Evolutionary conservation across 2,797 vertebrate species (phyloP), one percentile per base, ranked within the genome.

Genomic region (Salarias fasciatus): DNA sequence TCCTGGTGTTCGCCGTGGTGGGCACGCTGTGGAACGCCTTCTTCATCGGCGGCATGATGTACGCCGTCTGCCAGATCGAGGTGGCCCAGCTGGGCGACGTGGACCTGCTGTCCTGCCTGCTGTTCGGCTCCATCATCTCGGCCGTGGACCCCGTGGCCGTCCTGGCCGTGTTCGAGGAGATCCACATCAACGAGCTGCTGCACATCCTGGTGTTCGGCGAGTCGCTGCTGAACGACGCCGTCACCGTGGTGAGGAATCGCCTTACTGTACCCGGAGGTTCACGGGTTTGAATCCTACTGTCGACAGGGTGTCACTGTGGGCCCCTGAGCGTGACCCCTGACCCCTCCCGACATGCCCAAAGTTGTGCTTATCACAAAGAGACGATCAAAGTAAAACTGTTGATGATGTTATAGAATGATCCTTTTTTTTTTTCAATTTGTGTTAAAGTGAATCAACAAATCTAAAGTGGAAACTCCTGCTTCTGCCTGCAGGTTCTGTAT

Each of bases 101-200:
- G 0, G 86, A 91, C 72, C 93, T 98, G 53, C 85, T 99, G 83
- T 92, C 94, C 73, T 96, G 94, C 83, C 93, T 99, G 76, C 94
- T 99, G 31, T 99, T 99, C 0, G 95, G 96, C 53, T 92, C 95
- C 88, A 97, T 99, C 84, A 93, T 96, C 86, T 99, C 97, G 0
- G 97, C 97, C 0, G 97, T 99, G 76, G 97, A 99, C 84, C 97
- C 97, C 0, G 97, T 99, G 68, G 96, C 97, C 0, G 97, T 99
- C 49, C 93, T 99, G 72, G 97, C 97, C 0, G 95, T 99, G 55
- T 99, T 99, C 1, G 96, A 98, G 89, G 97, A 98, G 88, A 98
- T 99, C 85, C 96, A 98, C 85, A 97, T 99, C 90, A 97, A 99
- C 0, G 97, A 99, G 80, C 92, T 98, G 79, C 93, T 99, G 52